A percentile compares a stretch with the other conserved stretches of the same genome.
phyloP scores from a whole-genome alignment of 1,140 invertebrate species.

The Planococcus citri region DNA sequence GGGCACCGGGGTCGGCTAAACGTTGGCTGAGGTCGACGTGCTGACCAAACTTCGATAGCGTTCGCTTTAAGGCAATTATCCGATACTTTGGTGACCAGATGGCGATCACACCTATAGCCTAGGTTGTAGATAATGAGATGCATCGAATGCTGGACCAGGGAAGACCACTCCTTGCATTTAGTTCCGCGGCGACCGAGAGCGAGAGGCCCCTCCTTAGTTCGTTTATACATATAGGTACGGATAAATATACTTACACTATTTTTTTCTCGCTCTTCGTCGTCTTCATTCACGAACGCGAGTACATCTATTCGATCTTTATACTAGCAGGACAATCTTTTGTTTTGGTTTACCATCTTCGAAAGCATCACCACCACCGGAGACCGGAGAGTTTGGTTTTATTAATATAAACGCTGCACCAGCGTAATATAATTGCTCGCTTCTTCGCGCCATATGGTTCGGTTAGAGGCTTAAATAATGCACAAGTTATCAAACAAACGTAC shows the following conservation, averaged over 20 bases:
- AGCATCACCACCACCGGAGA: too few relatives aligned
- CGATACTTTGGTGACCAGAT: conserved; percentile 11
- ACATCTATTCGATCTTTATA: neutral
- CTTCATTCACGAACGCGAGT: neutral
- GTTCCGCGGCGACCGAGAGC: conserved; percentile 16
- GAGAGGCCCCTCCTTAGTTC: conserved; percentile 15
- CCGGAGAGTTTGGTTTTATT: conserved; percentile 6
- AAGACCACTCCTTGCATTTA: conserved; percentile 19
- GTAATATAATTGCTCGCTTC: conserved; percentile 16
- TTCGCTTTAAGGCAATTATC: neutral
- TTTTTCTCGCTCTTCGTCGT: neutral
- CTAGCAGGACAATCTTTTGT: conserved; percentile 14
- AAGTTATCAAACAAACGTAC: neutral
- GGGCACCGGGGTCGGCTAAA: neutral
- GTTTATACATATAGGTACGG: neutral
- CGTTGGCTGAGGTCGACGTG: neutral
- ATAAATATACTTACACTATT: too few relatives aligned
- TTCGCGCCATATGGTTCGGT: conserved; percentile 13
- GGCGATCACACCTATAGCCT: conserved; percentile 19
- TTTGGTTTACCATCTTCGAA: conserved; percentile 15
- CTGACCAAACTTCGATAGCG: neutral
- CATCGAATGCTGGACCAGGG: conserved; percentile 12
- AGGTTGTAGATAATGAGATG: conserved; percentile 12
- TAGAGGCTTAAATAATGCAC: neutral
- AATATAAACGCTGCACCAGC: neutral